Conservation (phyloP, 2,113 vertebrate genomes). For the Antechinus flavipes region DNA sequence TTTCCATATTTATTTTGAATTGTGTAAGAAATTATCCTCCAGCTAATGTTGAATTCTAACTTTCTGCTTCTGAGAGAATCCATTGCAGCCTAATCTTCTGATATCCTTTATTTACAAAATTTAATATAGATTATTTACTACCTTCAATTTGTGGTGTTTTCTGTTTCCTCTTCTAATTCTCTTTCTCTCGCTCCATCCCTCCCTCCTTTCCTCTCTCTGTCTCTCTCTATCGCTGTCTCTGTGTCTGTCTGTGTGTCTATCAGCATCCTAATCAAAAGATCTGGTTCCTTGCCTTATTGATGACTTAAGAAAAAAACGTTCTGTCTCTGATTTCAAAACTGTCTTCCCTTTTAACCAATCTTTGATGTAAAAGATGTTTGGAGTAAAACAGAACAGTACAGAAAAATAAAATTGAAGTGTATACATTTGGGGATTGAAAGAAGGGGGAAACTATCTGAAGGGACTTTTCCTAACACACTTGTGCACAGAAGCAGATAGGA, state of each 20-base stretch:
- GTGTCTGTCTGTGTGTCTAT: too few relatives aligned
- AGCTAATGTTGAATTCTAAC: slow-evolving; percentile 4
- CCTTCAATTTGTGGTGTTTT: neutral
- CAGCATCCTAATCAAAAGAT: neutral
- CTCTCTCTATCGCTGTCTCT: too few relatives aligned
- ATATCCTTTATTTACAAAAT: neutral
- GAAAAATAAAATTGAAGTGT: slow-evolving; percentile 33
- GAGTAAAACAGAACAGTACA: slow-evolving; percentile 46
- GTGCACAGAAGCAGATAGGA: slow-evolving; percentile 31
- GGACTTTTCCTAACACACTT: slow-evolving; percentile 34
- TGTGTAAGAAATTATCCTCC: slow-evolving; percentile 27
- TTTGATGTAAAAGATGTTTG: slow-evolving; percentile 31
- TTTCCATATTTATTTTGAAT: slow-evolving; percentile 1
- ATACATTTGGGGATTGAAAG: slow-evolving; percentile 16
- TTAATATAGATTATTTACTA: slow-evolving; percentile 11
- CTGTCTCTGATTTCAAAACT: slow-evolving; percentile 39
- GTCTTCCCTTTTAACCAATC: slow-evolving; percentile 27
- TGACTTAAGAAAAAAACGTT: slow-evolving; percentile 32
- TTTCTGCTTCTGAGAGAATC: slow-evolving; percentile 28
- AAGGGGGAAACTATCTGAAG: neutral
- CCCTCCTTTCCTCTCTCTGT: too few relatives aligned
- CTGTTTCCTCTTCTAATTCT: slow-evolving; percentile 8
- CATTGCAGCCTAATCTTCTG: neutral
- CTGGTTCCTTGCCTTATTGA: slow-evolving; percentile 3
- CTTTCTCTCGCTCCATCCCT: neutral